A percentile compares a stretch with the other conserved stretches of the same genome.
phyloP scores from a whole-genome alignment of 2,113 vertebrate species.

The Aspiorhynchus laticeps region DNA sequence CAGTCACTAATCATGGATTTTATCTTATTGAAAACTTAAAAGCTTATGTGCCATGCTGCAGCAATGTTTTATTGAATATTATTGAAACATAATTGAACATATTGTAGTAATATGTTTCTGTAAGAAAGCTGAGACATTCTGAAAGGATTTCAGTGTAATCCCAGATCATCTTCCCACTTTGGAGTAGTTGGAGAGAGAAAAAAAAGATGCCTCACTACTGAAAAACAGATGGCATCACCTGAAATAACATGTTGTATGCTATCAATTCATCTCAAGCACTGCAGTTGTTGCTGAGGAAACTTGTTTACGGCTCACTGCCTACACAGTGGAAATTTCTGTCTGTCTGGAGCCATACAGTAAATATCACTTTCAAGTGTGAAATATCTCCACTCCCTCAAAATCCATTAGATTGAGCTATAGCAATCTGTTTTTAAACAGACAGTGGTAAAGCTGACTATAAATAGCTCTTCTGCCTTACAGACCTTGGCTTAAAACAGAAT shows the following conservation, averaged over 20 bases:
- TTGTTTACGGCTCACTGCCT: background rate
- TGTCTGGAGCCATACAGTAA: background rate
- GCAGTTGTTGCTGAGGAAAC: background rate
- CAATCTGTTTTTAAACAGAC: background rate
- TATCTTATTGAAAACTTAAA: background rate
- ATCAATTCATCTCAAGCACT: background rate
- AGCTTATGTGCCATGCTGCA: background rate
- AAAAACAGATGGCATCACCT: background rate
- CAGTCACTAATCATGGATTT: background rate
- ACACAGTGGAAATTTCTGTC: background rate
- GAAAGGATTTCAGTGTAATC: background rate
- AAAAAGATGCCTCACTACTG: background rate
- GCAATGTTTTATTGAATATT: background rate
- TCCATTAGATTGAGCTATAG: background rate
- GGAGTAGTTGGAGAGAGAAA: background rate
- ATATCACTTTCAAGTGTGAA: slow-evolving; percentile 11
- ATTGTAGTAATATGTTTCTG: background rate
- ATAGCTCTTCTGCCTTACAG: too few relatives aligned
- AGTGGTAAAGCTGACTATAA: background rate
- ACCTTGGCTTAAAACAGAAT: background rate
- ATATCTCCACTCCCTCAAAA: background rate
- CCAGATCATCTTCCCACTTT: background rate
- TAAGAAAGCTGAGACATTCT: background rate
- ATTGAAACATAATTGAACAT: background rate
- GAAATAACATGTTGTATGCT: background rate